A percentile compares a stretch with the other conserved stretches of the same genome.
These are phyloP conservation scores for Pangasius krempfi DNA, from an alignment of 2,797 vertebrate species.

Conservation along the genomic window DNA sequence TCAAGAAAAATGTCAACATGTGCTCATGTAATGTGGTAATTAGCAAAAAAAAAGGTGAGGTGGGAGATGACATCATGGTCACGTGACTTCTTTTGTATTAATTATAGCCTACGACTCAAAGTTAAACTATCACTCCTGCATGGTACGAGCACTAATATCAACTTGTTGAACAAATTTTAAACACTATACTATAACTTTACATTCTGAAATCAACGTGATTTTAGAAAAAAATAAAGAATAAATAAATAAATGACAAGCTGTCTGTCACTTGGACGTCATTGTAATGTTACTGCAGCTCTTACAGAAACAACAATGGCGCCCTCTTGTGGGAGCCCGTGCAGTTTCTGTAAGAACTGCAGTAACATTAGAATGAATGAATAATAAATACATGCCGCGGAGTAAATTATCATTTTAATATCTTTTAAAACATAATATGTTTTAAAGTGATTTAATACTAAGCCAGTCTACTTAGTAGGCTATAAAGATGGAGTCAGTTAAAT, in stretches of 20 bases:
- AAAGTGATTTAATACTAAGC: not conserved
- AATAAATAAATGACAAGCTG: not conserved
- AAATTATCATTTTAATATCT: not conserved
- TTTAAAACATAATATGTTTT: not conserved
- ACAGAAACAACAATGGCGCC: conserved; percentile 38
- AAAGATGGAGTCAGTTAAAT: not conserved
- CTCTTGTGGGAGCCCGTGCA: conserved; percentile 15
- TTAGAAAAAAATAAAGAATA: no score
- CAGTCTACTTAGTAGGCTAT: not conserved
- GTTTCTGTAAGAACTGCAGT: no score
- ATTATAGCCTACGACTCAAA: not conserved
- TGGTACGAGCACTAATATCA: not conserved
- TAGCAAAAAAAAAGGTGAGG: not conserved
- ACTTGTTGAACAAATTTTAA: not conserved
- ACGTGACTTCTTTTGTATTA: conserved; percentile 14
- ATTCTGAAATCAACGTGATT: not conserved
- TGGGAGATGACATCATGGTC: conserved; percentile 11
- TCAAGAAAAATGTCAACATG: not conserved
- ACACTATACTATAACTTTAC: not conserved
- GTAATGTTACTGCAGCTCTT: not conserved
- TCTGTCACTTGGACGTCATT: not conserved
- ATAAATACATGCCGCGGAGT: not conserved
- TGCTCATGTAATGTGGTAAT: conserved; percentile 14
- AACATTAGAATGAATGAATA: no score
- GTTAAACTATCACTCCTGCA: not conserved